A percentile compares a stretch with the other conserved stretches of the same genome.
Evolutionary conservation across 2,113 vertebrate species (phyloP).

Genomic region (Myiopsitta monachus): DNA sequence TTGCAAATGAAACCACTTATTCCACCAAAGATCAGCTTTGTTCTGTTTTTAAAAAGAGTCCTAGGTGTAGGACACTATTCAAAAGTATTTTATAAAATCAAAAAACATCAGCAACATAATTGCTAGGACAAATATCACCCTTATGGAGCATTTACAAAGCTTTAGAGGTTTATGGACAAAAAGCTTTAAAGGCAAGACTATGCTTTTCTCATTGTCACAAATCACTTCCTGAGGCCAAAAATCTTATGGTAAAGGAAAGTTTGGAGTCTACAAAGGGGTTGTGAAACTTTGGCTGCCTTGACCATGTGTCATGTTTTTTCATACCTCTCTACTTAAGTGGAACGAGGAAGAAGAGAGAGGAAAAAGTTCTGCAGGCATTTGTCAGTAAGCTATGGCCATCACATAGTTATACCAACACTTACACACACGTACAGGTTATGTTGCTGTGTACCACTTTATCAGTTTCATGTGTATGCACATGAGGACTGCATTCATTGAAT

Average conservation of each 20-base stretch:
- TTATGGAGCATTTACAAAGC: background rate
- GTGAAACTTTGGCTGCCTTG: background rate
- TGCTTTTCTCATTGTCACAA: background rate
- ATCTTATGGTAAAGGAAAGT: background rate
- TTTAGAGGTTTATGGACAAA: background rate
- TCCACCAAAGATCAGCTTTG: background rate
- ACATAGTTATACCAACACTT: background rate
- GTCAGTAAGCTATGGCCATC: background rate
- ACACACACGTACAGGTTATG: rapidly evolving
- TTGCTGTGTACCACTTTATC: background rate
- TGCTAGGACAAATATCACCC: background rate
- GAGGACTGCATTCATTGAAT: background rate
- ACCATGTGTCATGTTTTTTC: rapidly evolving
- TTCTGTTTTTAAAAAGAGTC: background rate
- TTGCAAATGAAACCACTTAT: background rate
- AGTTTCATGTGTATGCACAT: rapidly evolving
- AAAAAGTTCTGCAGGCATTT: background rate
- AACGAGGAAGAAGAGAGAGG: background rate
- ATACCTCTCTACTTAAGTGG: background rate
- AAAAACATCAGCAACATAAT: background rate
- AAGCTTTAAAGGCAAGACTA: background rate
- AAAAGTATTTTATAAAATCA: background rate
- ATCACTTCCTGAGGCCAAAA: background rate
- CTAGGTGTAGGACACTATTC: background rate
- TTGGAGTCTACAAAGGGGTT: background rate